Evolutionary conservation across 2,888 invertebrate genomes (phyloP), one percentile per base, ranked within the genome.

Genomic region (Clitarchus hookeri): DNA sequence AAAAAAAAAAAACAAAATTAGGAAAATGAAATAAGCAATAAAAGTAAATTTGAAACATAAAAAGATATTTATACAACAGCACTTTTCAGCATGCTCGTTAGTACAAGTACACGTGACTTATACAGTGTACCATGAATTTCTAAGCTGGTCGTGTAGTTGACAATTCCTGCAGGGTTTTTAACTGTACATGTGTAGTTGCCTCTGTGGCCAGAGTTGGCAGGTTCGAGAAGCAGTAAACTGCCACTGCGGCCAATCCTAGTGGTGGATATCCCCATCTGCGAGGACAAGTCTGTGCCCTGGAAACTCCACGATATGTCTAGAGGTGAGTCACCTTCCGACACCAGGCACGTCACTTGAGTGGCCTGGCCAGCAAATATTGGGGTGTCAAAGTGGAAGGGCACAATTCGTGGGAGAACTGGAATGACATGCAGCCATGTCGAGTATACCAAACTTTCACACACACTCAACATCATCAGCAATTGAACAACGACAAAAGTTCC

Each of bases 371-470:
- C 95, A 91, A 94, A 95, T 89, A 96, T 94, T 90, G 96, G 95
- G 89, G 94, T 94, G 91, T 94, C 93, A 92, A 96, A 96, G 91
- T 94, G 94, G 92, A 96, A 96, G 90, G 96, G 96, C 92, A 94
- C 95, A 92, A 97, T 96, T 92, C 94, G 95, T 91, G 96, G 96
- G 90, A 95, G 91, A 92, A 96, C 96, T 97, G 95, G 92, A 95
- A 94, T 88, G 23, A 65, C 65, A n/a, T 65, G 65, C 65, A 65
- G 65, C 8, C 65, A 65, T 23, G 65, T n/a, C 65, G 16, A 65
- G 65, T 65, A 65, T 23, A 65, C 65, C 65, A 65, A 65, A 23
- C 8, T 26, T 82, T 26, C 25, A 82, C 82, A 26, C 13, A 82
- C 36, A 82, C 23, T 26, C 44, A 82, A 82, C 27, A 44, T 79